Evolutionary conservation across 2,113 vertebrate species (phyloP).

Genomic region (Ranitomeya imitator): DNA sequence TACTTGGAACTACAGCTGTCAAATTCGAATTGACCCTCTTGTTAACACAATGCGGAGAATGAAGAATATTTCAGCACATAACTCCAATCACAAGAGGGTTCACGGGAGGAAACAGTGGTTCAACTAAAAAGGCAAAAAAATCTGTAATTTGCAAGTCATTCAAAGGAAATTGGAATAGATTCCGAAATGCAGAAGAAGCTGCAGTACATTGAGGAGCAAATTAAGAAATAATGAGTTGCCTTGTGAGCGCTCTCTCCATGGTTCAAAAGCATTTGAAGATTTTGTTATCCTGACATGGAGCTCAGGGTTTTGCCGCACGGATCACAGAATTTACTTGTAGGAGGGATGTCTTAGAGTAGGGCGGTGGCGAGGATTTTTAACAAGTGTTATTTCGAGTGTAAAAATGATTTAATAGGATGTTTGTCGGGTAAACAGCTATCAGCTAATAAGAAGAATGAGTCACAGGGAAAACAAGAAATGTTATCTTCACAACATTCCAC

Average conservation of each 20-base stretch:
- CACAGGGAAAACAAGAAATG: not conserved
- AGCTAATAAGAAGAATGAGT: not conserved
- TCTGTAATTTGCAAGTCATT: constrained; percentile 28
- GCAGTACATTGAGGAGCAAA: constrained; percentile 38
- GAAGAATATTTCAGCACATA: constrained; percentile 37
- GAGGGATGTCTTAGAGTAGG: not conserved
- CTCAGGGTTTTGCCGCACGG: not conserved
- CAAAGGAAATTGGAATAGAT: constrained; percentile 32
- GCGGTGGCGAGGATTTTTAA: not conserved
- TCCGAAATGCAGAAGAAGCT: not conserved
- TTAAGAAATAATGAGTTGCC: constrained; percentile 37
- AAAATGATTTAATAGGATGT: constrained; percentile 8
- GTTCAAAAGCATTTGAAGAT: constrained; percentile 28
- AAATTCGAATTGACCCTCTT: constrained; percentile 13
- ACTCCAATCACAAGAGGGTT: constrained; percentile 39
- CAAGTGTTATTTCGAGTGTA: not conserved
- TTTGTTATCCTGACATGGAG: constrained; percentile 20
- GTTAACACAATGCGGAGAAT: constrained; percentile 12
- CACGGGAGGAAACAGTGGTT: not conserved
- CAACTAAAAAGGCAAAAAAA: constrained; percentile 1
- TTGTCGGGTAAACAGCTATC: not conserved
- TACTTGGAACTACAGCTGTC: constrained; percentile 16
- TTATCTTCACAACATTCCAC: not conserved
- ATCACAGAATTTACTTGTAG: not conserved
- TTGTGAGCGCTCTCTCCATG: not conserved